These are phyloP conservation scores for Atherinomorus stipes DNA, from an alignment of 2,113 vertebrate genomes.

Conservation along the genomic window DNA sequence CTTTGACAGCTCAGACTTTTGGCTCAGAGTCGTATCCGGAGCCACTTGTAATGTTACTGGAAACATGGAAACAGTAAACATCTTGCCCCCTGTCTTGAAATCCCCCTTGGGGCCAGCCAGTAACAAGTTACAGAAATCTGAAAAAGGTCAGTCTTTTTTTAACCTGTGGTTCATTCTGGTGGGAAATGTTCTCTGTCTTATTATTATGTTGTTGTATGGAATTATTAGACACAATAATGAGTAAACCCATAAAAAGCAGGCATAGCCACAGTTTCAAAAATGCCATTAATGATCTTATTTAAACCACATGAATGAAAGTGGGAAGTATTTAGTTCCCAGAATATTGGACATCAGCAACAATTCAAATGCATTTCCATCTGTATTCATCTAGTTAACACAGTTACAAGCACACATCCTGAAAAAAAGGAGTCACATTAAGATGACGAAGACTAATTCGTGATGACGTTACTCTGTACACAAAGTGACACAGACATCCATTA, in stretches of 20 bases:
- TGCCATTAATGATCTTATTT: no score
- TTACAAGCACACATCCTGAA: not conserved
- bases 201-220: conserved; percentile 18
- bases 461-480: conserved; percentile 1
- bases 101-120: conserved; percentile 35
- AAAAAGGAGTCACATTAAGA: conserved; percentile 3
- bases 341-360: not conserved
- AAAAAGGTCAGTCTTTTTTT: conserved; percentile 59
- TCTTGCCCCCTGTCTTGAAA: conserved; percentile 58
- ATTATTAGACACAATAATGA: conserved; percentile 1
- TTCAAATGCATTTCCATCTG: not conserved
- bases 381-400: not conserved
- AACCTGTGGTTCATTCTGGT: not conserved
- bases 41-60: conserved; percentile 67
- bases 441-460: conserved; percentile 5
- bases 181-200: conserved; percentile 5
- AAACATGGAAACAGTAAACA: conserved; percentile 75
- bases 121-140: conserved; percentile 59
- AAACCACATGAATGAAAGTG: not conserved
- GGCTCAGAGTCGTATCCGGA: conserved; percentile 64
- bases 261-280: no score
- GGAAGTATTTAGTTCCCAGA: not conserved
- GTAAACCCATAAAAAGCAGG: not conserved
- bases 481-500: conserved; percentile 44
- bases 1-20: conserved; percentile 73